Conservation (phyloP, 1,140 invertebrate species). For the Calliphora vicina region DNA sequence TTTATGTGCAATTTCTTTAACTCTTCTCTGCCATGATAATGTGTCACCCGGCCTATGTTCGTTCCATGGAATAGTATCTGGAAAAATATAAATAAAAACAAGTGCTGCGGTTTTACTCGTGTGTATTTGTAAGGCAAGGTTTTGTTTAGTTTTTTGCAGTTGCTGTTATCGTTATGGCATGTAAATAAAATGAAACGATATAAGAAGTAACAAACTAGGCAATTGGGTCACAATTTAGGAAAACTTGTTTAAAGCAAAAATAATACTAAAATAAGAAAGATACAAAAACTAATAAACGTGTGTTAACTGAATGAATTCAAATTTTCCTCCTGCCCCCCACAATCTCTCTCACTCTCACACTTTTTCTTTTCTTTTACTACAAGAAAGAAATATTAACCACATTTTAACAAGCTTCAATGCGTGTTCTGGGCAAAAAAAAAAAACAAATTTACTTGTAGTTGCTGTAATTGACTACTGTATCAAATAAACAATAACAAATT, state of each 20-base stretch:
- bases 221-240: constrained; percentile 42
- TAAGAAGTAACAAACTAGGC: constrained; percentile 31
- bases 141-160: background rate
- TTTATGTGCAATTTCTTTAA: background rate
- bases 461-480: background rate
- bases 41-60: background rate
- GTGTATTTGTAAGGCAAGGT: background rate
- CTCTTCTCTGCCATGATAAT: background rate
- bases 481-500: background rate
- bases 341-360: background rate
- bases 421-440: constrained; percentile 10
- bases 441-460: background rate
- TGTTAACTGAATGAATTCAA: background rate
- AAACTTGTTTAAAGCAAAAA: constrained; percentile 36
- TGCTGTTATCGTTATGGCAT: constrained; percentile 1
- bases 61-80: background rate
- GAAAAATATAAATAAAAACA: background rate
- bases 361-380: too few species aligned
- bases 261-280: background rate
- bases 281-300: background rate
- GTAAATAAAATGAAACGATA: constrained; percentile 23
- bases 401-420: constrained; percentile 4
- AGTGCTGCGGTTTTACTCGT: background rate
- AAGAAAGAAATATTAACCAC: too few species aligned
- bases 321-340: background rate